These are phyloP conservation scores for Conus ventricosus DNA, from an alignment of 1,140 invertebrate species.

Conservation along the genomic window DNA sequence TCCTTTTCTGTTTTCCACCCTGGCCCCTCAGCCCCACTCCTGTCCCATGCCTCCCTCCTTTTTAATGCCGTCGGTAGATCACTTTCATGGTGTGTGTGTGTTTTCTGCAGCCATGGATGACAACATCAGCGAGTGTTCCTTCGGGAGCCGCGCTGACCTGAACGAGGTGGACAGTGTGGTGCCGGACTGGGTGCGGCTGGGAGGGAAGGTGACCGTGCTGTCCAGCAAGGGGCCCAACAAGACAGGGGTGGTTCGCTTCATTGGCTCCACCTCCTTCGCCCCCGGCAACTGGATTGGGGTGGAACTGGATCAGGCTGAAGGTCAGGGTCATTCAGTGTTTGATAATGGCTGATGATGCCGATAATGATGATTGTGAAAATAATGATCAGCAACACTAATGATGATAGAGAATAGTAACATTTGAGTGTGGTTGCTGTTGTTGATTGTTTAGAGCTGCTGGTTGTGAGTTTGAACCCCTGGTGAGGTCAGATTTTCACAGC, in stretches of 20 bases:
- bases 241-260: constrained; percentile 89
- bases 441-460: too few relatives aligned
- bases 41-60: too few relatives aligned
- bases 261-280: constrained; percentile 91
- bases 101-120: constrained; percentile 56
- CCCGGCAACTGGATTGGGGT: constrained; percentile 92
- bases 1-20: too few relatives aligned
- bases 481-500: too few relatives aligned
- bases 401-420: too few relatives aligned
- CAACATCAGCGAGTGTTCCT: constrained; percentile 71
- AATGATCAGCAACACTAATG: too few relatives aligned
- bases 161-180: constrained; percentile 72
- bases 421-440: too few relatives aligned
- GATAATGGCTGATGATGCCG: too few relatives aligned
- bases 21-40: too few relatives aligned
- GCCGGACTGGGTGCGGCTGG: constrained; percentile 91
- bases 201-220: constrained; percentile 91
- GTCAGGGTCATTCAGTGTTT: constrained; percentile 73
- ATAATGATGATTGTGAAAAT: too few relatives aligned
- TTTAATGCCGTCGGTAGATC: too few relatives aligned
- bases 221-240: constrained; percentile 83
- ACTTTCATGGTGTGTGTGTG: background rate
- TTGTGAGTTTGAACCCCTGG: too few relatives aligned
- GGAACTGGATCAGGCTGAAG: constrained; percentile 92
- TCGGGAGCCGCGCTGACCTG: constrained; percentile 73